Evolutionary conservation across 2,113 vertebrate species (phyloP).

Genomic region (Microcebus lehilahytsara): DNA sequence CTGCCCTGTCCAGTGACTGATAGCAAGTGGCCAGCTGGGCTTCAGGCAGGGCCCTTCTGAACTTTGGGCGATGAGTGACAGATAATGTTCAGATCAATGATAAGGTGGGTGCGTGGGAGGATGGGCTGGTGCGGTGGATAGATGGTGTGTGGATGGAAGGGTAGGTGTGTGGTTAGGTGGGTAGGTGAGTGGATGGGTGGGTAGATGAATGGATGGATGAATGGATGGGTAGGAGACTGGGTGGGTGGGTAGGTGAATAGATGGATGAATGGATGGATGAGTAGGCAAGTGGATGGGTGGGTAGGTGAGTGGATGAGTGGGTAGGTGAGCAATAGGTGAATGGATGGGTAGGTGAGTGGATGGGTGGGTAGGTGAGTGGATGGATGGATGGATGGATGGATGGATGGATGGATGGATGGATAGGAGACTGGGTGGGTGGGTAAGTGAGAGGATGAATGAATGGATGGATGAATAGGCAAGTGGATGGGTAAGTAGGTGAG

Average conservation of each 20-base stretch:
- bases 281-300: too few relatives aligned
- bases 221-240: not conserved
- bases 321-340: not conserved
- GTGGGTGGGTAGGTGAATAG: too few relatives aligned
- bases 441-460: not conserved
- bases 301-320: not conserved
- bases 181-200: too few relatives aligned
- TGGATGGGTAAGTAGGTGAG: fast-evolving
- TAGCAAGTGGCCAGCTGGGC: not conserved
- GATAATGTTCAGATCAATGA: not conserved
- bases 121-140: not conserved
- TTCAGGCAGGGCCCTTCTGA: not conserved
- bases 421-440: fast-evolving
- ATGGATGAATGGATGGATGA: not conserved
- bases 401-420: not conserved
- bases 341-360: too few relatives aligned
- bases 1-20: not conserved
- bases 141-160: fast-evolving
- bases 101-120: too few relatives aligned
- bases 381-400: too few relatives aligned
- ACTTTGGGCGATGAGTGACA: not conserved
- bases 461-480: not conserved
- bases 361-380: too few relatives aligned
- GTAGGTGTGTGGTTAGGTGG: too few relatives aligned
- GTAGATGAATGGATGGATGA: too few relatives aligned